These are phyloP conservation scores for Saccopteryx leptura DNA, from an alignment of 2,113 vertebrate species.

Conservation along the genomic window DNA sequence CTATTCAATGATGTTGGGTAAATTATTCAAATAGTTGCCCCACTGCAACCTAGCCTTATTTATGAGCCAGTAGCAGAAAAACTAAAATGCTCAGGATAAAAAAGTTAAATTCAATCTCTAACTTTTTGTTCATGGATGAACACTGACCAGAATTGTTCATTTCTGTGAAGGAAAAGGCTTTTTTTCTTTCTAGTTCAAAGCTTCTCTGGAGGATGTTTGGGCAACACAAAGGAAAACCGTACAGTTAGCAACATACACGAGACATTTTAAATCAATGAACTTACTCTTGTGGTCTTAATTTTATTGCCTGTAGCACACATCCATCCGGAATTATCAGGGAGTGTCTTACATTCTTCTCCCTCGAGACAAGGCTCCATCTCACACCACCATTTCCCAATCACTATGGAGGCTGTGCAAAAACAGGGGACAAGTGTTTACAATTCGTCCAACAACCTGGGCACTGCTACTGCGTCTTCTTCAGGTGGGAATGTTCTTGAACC, in stretches of 20 bases:
- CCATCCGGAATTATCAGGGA: slow-evolving; percentile 99
- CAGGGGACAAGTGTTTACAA: slow-evolving; percentile 76
- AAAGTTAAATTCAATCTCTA: not conserved
- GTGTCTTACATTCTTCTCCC: slow-evolving; percentile 98
- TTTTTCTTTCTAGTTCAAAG: not conserved
- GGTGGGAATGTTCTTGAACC: not conserved
- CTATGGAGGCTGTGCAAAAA: slow-evolving; percentile 94
- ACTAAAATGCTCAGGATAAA: not conserved
- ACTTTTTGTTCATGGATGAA: not conserved
- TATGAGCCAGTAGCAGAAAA: not conserved
- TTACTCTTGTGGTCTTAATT: slow-evolving; percentile 99
- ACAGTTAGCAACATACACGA: not conserved
- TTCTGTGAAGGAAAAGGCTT: not conserved
- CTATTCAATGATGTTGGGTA: not conserved
- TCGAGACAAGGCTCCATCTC: slow-evolving; percentile 99
- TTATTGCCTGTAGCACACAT: slow-evolving; percentile 99
- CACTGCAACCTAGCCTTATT: not conserved
- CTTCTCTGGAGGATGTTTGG: not conserved
- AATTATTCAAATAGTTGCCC: not conserved
- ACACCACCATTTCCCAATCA: slow-evolving; percentile 99
- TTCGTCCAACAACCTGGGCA: not conserved
- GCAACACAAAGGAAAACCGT: not conserved
- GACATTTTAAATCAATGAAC: slow-evolving; percentile 75
- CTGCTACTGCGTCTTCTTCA: fast-evolving
- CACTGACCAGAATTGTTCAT: not conserved